Evolutionary conservation across 1,140 invertebrate species (phyloP).

Genomic region (Cyphomyrmex costatus): DNA sequence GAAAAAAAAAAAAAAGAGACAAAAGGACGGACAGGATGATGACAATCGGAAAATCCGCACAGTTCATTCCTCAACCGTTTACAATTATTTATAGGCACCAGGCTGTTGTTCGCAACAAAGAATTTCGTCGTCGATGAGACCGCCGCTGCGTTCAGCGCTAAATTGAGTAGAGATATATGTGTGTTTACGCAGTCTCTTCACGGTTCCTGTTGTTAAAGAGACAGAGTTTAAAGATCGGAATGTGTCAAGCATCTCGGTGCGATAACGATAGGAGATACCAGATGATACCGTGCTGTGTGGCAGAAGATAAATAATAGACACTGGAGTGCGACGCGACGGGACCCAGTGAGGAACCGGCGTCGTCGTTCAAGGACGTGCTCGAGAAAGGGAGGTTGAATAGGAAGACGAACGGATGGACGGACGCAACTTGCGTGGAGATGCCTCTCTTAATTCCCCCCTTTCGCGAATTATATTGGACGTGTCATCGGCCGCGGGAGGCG

Average conservation of each 20-base stretch:
- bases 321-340: background rate
- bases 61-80: background rate
- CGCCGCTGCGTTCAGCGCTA: background rate
- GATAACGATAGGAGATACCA: background rate
- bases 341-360: background rate
- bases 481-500: constrained; percentile 22
- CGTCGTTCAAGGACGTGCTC: constrained; percentile 12
- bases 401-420: background rate
- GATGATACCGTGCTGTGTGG: background rate
- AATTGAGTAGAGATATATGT: background rate
- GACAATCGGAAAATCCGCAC: background rate
- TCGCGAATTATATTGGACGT: constrained; percentile 1
- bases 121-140: background rate
- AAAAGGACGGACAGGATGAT: background rate
- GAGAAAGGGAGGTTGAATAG: background rate
- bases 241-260: background rate
- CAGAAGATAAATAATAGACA: constrained; percentile 6
- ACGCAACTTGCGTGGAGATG: background rate
- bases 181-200: background rate
- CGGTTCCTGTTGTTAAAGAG: background rate
- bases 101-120: background rate
- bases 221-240: background rate
- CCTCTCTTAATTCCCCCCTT: background rate
- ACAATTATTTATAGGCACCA: background rate
- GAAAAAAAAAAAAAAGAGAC: no score